Conservation (phyloP, 2,888 invertebrate species). For the Tipula confusa region DNA sequence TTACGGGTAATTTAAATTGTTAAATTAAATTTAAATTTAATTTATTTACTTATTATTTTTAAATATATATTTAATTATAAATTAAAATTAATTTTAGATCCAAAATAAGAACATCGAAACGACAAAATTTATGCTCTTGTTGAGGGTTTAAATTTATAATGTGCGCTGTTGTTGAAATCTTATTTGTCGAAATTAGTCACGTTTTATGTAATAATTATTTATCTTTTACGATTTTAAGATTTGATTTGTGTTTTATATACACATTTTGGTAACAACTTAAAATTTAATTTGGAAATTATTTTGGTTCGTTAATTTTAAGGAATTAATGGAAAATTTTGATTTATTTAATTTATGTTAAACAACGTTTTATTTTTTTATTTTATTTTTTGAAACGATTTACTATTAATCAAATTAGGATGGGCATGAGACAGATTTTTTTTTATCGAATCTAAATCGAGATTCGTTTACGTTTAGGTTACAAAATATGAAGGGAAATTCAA, state of each 20-base stretch:
- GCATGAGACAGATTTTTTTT: background rate
- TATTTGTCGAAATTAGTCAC: slow-evolving; percentile 4
- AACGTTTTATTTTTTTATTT: too few relatives aligned
- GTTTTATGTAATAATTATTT: slow-evolving; percentile 7
- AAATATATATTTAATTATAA: background rate
- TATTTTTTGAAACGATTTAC: too few relatives aligned
- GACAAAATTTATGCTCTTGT: background rate
- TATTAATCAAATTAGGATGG: background rate
- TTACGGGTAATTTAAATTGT: background rate
- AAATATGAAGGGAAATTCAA: too few relatives aligned
- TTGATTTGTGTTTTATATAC: background rate
- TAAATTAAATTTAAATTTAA: slow-evolving; percentile 12
- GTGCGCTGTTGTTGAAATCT: too few relatives aligned
- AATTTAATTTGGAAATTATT: background rate
- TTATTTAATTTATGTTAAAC: too few relatives aligned
- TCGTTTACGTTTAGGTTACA: background rate
- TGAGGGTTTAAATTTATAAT: background rate
- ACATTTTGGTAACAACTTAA: too few relatives aligned
- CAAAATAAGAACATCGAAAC: background rate
- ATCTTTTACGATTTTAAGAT: background rate
- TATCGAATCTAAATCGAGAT: background rate
- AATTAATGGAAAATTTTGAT: background rate
- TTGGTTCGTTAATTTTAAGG: background rate
- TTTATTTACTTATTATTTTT: background rate
- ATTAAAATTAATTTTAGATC: background rate